Percentiles rank a stretch among this genome's conserved stretches.
Evolutionary conservation across 2,113 vertebrate genomes (phyloP).

Genomic region (Neolamprologus kungweensis): DNA sequence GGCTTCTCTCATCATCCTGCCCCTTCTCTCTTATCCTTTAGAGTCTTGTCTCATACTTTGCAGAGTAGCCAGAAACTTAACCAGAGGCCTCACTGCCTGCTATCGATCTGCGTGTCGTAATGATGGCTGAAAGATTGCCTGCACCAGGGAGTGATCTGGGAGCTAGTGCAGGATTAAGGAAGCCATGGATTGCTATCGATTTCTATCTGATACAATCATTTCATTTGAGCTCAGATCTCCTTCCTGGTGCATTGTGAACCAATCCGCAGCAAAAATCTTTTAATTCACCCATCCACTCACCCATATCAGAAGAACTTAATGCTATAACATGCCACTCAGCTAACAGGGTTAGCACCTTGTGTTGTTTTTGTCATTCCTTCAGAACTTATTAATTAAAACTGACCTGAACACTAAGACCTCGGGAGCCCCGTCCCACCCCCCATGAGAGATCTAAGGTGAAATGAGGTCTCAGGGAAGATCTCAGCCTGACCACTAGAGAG

Average conservation of each 20-base stretch:
- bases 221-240: constrained; percentile 72
- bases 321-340: constrained; percentile 40
- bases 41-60: constrained; percentile 32
- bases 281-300: constrained; percentile 45
- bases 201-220: constrained; percentile 81
- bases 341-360: constrained; percentile 67
- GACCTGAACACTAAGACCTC: constrained; percentile 31
- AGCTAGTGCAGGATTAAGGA: constrained; percentile 70
- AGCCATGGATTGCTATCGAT: constrained; percentile 77
- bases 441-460: constrained; percentile 35
- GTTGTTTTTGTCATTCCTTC: constrained; percentile 59
- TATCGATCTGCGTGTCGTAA: constrained; percentile 67
- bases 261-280: constrained; percentile 64
- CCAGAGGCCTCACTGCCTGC: constrained; percentile 28
- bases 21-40: constrained; percentile 3
- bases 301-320: constrained; percentile 26
- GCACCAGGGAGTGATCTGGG: constrained; percentile 65
- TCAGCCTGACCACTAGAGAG: constrained; percentile 19
- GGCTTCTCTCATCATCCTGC: constrained; percentile 28
- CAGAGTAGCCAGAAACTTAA: constrained; percentile 57
- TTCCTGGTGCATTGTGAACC: constrained; percentile 58
- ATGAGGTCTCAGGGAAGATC: constrained; percentile 50
- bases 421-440: neutral
- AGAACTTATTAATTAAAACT: constrained; percentile 71
- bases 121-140: constrained; percentile 75